phyloP scores from a whole-genome alignment of 2,113 vertebrate genomes.

The Rhinoptilus africanus region DNA sequence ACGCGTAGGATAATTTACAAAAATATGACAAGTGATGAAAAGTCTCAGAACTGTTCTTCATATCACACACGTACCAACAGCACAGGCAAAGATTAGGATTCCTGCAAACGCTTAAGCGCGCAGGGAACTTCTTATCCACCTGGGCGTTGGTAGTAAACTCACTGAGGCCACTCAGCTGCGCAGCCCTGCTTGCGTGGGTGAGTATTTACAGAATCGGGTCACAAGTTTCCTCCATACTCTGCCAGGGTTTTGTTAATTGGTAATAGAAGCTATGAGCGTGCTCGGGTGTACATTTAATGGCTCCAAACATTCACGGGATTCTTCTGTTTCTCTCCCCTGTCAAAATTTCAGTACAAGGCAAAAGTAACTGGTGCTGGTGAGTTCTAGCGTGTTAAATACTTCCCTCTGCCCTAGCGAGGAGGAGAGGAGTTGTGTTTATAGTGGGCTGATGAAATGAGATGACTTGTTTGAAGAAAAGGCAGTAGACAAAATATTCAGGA shows the following conservation, averaged over 20 bases:
- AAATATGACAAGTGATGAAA: constrained; percentile 70
- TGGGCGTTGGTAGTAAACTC: neutral
- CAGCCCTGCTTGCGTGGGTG: neutral
- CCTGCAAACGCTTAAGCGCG: neutral
- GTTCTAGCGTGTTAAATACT: constrained; percentile 27
- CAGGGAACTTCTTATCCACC: neutral
- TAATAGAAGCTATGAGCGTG: neutral
- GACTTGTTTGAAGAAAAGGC: neutral
- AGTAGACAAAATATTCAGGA: constrained; percentile 44
- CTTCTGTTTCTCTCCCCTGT: constrained; percentile 24
- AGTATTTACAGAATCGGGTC: neutral
- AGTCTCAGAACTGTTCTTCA: constrained; percentile 45
- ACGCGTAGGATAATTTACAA: constrained; percentile 60
- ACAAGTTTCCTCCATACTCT: neutral
- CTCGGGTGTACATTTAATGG: neutral
- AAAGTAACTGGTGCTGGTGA: constrained; percentile 8
- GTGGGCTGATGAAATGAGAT: constrained; percentile 17
- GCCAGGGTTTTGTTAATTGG: constrained; percentile 40
- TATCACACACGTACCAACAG: constrained; percentile 7
- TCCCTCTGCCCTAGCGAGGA: neutral
- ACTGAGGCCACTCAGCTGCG: neutral
- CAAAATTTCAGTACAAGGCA: constrained; percentile 51
- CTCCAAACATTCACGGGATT: neutral
- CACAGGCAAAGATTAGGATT: neutral
- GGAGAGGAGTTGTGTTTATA: constrained; percentile 32